Evolutionary conservation across 2,888 invertebrate genomes (phyloP), one percentile per base, ranked within the genome.

Genomic region (Ophion ellenae): DNA sequence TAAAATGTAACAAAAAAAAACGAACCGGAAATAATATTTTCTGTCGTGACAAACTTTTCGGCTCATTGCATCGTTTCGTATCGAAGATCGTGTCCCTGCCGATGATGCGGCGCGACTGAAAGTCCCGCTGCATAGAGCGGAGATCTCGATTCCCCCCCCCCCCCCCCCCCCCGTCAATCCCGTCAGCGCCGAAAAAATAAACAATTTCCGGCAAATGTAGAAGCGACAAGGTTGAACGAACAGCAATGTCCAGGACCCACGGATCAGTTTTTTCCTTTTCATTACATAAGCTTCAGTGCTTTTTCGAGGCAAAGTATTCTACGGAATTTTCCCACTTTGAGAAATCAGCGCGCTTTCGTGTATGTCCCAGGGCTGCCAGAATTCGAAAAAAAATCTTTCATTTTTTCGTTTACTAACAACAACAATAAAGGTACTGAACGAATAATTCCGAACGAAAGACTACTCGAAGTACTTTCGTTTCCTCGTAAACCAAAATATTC

Each of bases 21-120:
- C 11, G 5, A 70, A 47, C 14, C 14, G 28, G 17, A 24, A 24
- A 53, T 17, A 53, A 4, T 53, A 9, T 53, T 70, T 28, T 17
- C 17, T 7, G 28, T 47, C 45, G 45, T 69, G 24, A 11, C 45
- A 28, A 14, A 69, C 9, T 57, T 69, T 47, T 40, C 11, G 20
- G 32, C 2, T 77, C 59, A 90, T 93, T 93, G 92, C 90, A 90
- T 92, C 92, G 92, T 91, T 28, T 47, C 47, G 32, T 71, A 64
- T 73, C 88, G 89, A 87, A 88, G 86, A 91, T 92, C 90, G 89
- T 89, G 87, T 87, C 86, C 57, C 88, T 87, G 81, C 89, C 90
- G 91, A 91, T 90, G 89, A 89, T 85, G 81, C 57, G 67, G 70
- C 67, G 63, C 76, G 74, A 80, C 76, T 82, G 77, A 64, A 11